These are phyloP conservation scores for Cassiopea andromeda DNA, from an alignment of 30 jellyfish, hydroid and myxozoan species.

Conservation along the genomic window DNA sequence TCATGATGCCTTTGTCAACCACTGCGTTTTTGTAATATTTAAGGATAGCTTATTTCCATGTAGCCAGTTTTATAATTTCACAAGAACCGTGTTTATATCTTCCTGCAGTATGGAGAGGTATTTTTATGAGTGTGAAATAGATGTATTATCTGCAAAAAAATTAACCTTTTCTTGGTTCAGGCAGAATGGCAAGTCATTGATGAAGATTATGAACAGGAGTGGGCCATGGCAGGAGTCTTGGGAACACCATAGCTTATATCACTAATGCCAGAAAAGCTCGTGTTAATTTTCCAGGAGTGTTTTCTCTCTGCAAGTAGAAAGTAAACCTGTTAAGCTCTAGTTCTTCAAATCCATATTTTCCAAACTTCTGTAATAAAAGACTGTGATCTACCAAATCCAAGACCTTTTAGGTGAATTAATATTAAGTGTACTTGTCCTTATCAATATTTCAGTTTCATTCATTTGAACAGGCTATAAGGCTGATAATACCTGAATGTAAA, in stretches of 20 bases:
- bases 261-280: neutral
- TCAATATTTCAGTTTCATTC: neutral
- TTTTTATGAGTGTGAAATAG: neutral
- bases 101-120: neutral
- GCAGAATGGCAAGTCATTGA: neutral
- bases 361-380: neutral
- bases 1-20: too few relatives aligned
- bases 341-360: neutral
- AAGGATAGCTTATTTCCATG: too few relatives aligned
- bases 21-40: too few relatives aligned
- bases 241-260: neutral
- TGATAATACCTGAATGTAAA: neutral
- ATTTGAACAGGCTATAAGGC: neutral
- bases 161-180: neutral
- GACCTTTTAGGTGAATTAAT: neutral
- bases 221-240: neutral
- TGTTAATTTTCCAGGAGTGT: neutral
- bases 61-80: too few relatives aligned
- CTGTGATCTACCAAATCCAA: neutral
- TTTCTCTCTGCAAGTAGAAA: neutral
- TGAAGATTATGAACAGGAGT: neutral
- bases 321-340: neutral
- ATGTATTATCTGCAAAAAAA: neutral
- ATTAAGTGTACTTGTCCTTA: neutral
- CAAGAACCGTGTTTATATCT: too few relatives aligned